Conservation (phyloP, 2,113 vertebrate species). For the Elaphurus davidianus region DNA sequence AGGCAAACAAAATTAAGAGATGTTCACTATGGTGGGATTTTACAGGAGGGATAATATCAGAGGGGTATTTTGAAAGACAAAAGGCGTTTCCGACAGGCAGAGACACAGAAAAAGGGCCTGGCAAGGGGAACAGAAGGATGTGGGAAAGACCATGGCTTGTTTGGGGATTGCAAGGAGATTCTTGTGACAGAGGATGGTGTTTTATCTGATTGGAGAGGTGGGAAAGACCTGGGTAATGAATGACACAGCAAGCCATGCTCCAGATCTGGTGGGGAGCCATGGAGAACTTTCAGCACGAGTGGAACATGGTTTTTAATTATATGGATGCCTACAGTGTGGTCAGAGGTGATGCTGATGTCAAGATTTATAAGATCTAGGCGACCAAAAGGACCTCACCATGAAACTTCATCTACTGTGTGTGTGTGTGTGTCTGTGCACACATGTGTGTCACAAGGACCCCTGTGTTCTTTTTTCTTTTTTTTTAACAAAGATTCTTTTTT, state of each 20-base stretch:
- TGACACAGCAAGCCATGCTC: rapidly evolving
- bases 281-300: neutral
- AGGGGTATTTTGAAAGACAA: neutral
- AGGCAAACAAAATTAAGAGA: neutral
- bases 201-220: neutral
- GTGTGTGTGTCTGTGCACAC: neutral
- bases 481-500: neutral
- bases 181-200: neutral
- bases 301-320: neutral
- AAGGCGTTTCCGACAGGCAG: too few relatives aligned
- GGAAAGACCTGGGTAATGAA: too few relatives aligned
- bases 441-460: rapidly evolving
- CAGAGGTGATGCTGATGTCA: too few relatives aligned
- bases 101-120: too few relatives aligned
- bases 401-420: neutral
- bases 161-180: neutral
- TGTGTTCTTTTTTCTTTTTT: rapidly evolving
- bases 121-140: neutral
- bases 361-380: neutral
- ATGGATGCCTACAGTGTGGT: rapidly evolving
- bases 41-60: rapidly evolving
- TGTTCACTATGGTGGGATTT: neutral
- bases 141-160: neutral
- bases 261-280: neutral
- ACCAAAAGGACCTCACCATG: neutral